Evolutionary conservation across 2,797 vertebrate species (phyloP).

Genomic region (Intellagama lesueurii): DNA sequence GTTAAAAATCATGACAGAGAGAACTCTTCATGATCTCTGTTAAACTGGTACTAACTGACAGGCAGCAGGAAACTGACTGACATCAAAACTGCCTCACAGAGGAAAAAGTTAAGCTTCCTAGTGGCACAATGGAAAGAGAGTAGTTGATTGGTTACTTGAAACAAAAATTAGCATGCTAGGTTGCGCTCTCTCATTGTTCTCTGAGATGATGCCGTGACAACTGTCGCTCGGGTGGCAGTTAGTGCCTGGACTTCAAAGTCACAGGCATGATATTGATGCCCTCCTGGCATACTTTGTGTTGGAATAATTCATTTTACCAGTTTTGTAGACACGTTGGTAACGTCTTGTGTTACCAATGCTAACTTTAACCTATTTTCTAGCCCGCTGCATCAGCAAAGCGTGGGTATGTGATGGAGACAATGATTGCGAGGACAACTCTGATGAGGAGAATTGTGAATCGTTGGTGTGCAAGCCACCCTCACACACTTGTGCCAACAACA

Average conservation of each 20-base stretch:
- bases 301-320: background rate
- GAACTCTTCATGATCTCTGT: too few relatives aligned
- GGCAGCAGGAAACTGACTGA: too few relatives aligned
- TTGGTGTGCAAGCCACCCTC: conserved; percentile 94
- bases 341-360: background rate
- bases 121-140: too few relatives aligned
- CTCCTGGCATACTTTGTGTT: background rate
- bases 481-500: conserved; percentile 92
- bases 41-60: too few relatives aligned
- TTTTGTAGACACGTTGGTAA: background rate
- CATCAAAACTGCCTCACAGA: too few relatives aligned
- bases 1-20: too few relatives aligned
- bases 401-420: conserved; percentile 98
- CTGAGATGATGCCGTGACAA: background rate
- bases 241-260: background rate
- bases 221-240: background rate
- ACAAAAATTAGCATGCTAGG: too few relatives aligned
- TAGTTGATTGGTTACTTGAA: too few relatives aligned
- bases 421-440: conserved; percentile 96
- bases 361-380: conserved; percentile 64
- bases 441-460: conserved; percentile 95
- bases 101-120: too few relatives aligned
- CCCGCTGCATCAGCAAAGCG: conserved; percentile 96
- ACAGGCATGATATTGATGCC: background rate
- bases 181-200: background rate